Base-by-base conservation (phyloP, 2,113 vertebrate genomes). In the Callospermophilus lateralis region DNA sequence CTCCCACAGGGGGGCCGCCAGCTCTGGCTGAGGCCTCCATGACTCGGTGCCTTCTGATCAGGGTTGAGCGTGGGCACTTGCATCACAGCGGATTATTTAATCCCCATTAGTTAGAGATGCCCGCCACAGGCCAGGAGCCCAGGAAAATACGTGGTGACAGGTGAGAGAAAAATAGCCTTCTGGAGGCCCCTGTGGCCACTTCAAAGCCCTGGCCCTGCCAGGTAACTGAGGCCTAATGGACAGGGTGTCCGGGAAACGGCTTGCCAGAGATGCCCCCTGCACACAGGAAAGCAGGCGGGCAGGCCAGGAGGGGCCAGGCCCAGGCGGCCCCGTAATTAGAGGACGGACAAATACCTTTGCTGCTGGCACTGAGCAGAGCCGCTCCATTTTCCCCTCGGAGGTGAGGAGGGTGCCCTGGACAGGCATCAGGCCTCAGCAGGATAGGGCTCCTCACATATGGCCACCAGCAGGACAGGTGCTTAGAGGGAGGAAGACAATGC, bases 61-160 rank as follows among this genome's bases (percentile, higher is more conserved):
- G 93, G 97, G 96, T 97, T 92, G 93, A 97, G 97, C 97, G 93
- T 92, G 86, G 98, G 98, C 98, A 97, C 98, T 98, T 98, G 97
- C 95, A 96, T 98, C 97, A 97, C 98, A 98, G 98, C 98, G 98
- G 98, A 98, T 98, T 98, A 98, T 98, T 99, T 98, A 98, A 98
- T 99, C 98, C 97, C 98, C 97, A 97, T 98, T 98, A 98, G 98
- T 97, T 98, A 96, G 97, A 98, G 98, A 97, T 95, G 97, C 97
- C 37, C 93, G 98, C 98, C 98, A 98, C 97, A 90, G 96, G 98
- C 98, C 97, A 97, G 98, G 98, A 98, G 98, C 95, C 98, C 96
- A 80, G 96, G 96, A 98, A 98, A 98, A 97, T 98, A 98, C 98
- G 98, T 98, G 96, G 97, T 98, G 98, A 98, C 98, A 99, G 98